phyloP scores from a whole-genome alignment of 1,140 invertebrate genomes.

The Cydia fagiglandana region DNA sequence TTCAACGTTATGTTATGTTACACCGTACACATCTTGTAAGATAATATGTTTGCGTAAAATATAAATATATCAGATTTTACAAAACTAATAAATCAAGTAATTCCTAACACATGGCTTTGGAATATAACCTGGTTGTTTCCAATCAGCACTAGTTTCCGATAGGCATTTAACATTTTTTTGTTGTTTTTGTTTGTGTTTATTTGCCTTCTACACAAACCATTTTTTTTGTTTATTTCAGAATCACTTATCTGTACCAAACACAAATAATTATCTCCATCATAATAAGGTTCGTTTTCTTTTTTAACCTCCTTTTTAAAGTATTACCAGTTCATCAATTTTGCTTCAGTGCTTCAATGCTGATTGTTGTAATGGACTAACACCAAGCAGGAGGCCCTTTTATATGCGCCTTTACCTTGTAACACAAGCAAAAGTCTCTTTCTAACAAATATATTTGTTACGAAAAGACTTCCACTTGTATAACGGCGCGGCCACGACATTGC shows the following conservation, averaged over 20 bases:
- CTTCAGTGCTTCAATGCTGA: constrained; percentile 60
- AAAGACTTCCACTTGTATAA: too few species aligned
- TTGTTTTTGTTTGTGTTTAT: constrained; percentile 78
- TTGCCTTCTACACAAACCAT: constrained; percentile 81
- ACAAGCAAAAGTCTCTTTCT: too few species aligned
- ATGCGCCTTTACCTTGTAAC: too few species aligned
- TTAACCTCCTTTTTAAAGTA: constrained; percentile 64
- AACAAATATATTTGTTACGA: too few species aligned
- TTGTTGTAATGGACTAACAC: constrained; percentile 33
- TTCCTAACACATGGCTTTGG: constrained; percentile 35
- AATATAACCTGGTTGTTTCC: constrained; percentile 34
- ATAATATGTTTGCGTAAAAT: not conserved
- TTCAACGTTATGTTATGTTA: not conserved
- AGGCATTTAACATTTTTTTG: constrained; percentile 49
- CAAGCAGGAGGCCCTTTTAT: too few species aligned
- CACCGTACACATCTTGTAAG: not conserved
- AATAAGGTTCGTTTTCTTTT: constrained; percentile 85
- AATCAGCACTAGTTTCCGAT: constrained; percentile 12
- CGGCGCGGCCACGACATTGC: too few species aligned
- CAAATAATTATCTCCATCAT: constrained; percentile 89
- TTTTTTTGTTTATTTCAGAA: constrained; percentile 90
- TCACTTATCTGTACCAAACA: constrained; percentile 92
- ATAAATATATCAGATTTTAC: not conserved
- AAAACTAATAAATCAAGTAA: constrained; percentile 21
- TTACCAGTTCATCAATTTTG: constrained; percentile 53